Evolutionary conservation across 2,797 vertebrate genomes (phyloP), one percentile per base, ranked within the genome.

Genomic region (Cirrhinus mrigala): DNA sequence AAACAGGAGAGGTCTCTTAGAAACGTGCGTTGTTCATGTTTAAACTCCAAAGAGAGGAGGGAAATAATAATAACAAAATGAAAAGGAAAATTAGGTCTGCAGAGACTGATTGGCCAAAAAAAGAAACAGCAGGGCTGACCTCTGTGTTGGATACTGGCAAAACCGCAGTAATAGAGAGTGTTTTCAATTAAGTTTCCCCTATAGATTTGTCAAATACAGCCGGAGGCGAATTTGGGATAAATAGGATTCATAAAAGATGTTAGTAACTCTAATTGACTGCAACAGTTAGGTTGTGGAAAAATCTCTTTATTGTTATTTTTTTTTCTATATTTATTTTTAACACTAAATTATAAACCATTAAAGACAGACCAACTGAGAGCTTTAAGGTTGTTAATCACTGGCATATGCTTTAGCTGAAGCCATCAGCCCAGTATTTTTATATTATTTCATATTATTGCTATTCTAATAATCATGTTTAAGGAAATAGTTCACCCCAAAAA

Each of bases 1-100:
- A 27, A 62, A 37, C 54, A 54, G 76, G 14, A 76, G 56, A 12
- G 44, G 24, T 44, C 22, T 1, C 44, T 15, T 44, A 48, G 44
- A 37, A 50, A 40, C 2, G 9, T 1, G 12, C 48, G 88, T 86
- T 84, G 78, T 86, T 15, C 58, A 58, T 77, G 60, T 22, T 54
- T 8, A 33, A 81, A 2, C n/a, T 29, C 15, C 24, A 20, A 33
- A 52, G 44, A 82, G 76, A 86, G 73, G 76, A 62, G 50, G 74
- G 50, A 58, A n/a, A 54, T 37, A 18, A 74, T 50, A 74, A 74
- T 6, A 1, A 33, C 27, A 68, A 20, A 60, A 46, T 20, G 6
- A n/a, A 52, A 46, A 33, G 37, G 3, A 44, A 33, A 62, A 71
- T 58, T 33, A 22, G 4, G 73, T n/a, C 52, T 76, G 52, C 33